Base-by-base conservation (phyloP, 2,113 vertebrate genomes). In the Camelus bactrianus region DNA sequence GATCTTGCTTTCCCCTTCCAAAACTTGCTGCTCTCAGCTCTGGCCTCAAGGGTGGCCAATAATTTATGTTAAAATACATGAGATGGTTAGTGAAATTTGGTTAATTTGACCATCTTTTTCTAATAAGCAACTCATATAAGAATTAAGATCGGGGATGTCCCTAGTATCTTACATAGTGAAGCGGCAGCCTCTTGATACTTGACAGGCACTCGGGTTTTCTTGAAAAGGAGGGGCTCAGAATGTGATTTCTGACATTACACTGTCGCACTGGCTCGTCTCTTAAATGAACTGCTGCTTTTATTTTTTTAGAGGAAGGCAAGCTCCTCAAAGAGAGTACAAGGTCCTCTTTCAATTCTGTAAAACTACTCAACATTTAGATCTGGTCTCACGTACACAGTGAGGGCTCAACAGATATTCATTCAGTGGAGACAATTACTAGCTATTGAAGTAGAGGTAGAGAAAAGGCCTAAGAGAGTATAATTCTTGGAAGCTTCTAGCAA, bases 11-110 rank as follows among this genome's bases (percentile, higher is more conserved):
- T 96, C 90, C 70, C 84, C 73, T 92, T 96, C 69, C 69, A 86
- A 93, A 97, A 97, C 46, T 48, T 97, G 96, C 95, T 94, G 92
- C 87, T 97, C 96, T 97, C 95, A 98, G 93, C 91, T 96, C 42
- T 96, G 83, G 83, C 89, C 87, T 70, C 26, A 83, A 73, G 46
- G 73, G 88, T 92, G 62, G 76, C 64, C 97, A 93, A 94, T 95
- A 96, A 94, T 77, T 97, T 96, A 97, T 12, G 90, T 75, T 73
- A 91, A 54, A 80, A 94, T 69, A 89, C 95, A 91, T 94, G 26
- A 98, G 38, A 81, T 60, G 89, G n/a, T 96, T 95, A 89, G 89
- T 46, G 58, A 96, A 97, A 98, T 87, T 83, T 93, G 46, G 90
- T 95, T 93, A 97, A 89, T 82, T 64, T 56, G 26, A 89, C 42